Conservation (phyloP, 1,140 invertebrate species). For the Piezodorus guildinii region DNA sequence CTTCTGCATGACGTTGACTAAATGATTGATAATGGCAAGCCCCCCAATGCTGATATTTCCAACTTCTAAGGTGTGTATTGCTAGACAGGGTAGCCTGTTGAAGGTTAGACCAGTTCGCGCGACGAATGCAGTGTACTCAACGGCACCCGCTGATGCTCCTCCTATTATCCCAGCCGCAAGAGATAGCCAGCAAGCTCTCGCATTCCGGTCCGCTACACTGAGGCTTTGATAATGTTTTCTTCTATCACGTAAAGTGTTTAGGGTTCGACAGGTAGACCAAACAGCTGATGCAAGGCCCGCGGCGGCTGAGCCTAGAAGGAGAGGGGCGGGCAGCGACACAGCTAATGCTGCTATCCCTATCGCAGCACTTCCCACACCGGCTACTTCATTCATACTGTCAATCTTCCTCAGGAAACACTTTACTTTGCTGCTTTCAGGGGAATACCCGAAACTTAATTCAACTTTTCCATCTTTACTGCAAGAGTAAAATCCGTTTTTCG, state of each 20-base stretch:
- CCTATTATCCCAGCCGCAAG: background rate
- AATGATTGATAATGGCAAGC: background rate
- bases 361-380: background rate
- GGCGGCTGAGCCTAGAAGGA: background rate
- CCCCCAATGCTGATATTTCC: background rate
- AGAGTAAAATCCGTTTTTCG: constrained; percentile 1
- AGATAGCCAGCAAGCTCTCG: background rate
- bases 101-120: background rate
- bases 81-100: background rate
- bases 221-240: background rate
- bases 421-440: background rate
- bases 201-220: background rate
- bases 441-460: background rate
- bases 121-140: background rate
- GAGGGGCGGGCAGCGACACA: background rate
- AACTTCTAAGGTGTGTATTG: background rate
- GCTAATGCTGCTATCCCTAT: background rate
- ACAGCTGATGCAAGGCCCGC: background rate
- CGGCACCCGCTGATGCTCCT: background rate
- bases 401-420: background rate
- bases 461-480: background rate
- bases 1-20: background rate
- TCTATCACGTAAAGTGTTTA: background rate
- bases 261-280: background rate
- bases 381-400: background rate